Percentiles rank a stretch among this genome's conserved stretches.
Conservation (phyloP, 2,888 invertebrate species). For the Apamea monoglypha region DNA sequence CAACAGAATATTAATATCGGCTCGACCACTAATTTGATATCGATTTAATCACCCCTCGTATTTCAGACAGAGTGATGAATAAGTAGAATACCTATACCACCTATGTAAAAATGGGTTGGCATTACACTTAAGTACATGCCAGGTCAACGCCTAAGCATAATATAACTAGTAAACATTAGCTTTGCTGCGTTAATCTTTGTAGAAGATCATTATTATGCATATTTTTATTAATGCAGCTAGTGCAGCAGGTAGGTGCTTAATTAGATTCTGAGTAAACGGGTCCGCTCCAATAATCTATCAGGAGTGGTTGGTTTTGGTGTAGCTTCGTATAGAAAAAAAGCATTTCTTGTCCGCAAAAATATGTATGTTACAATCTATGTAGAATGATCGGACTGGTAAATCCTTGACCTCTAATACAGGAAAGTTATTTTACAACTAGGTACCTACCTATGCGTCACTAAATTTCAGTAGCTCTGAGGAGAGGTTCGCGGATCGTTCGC, state of each 20-base stretch:
- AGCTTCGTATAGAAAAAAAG: neutral
- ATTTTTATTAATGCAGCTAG: constrained; percentile 6
- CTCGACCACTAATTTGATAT: constrained; percentile 3
- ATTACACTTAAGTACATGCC: neutral
- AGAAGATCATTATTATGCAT: constrained; percentile 9
- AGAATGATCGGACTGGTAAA: constrained; percentile 9
- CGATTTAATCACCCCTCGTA: constrained; percentile 24
- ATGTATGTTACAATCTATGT: neutral
- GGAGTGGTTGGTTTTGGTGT: neutral
- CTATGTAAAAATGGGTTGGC: neutral
- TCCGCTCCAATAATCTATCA: neutral
- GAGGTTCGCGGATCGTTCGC: constrained; percentile 9
- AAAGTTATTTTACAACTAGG: constrained; percentile 22
- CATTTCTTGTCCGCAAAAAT: neutral
- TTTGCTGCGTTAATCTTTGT: constrained; percentile 11
- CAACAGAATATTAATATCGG: neutral
- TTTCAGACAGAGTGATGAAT: neutral
- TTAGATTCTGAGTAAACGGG: constrained; percentile 37
- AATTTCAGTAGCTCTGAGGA: constrained; percentile 25
- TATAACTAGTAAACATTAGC: neutral
- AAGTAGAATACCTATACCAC: neutral
- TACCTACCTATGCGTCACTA: constrained; percentile 21
- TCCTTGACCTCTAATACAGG: constrained; percentile 21
- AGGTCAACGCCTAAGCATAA: neutral
- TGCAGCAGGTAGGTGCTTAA: constrained; percentile 9